phyloP scores from a whole-genome alignment of 2,888 invertebrate genomes.

The Stenichneumon culpator region DNA sequence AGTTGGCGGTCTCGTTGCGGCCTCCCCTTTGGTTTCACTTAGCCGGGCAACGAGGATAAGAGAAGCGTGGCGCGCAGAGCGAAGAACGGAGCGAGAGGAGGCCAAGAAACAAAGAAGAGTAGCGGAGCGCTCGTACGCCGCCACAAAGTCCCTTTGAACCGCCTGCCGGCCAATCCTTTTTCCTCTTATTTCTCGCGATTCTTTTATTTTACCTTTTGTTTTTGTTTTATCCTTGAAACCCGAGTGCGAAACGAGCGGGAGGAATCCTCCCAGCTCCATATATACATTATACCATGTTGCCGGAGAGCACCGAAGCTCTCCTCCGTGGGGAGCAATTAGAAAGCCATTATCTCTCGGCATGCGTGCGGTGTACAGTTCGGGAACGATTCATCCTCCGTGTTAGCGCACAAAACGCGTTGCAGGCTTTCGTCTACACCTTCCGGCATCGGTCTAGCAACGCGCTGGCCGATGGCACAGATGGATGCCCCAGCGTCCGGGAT shows the following conservation, averaged over 20 bases:
- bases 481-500: slow-evolving; percentile 61
- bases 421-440: slow-evolving; percentile 53
- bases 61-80: slow-evolving; percentile 6
- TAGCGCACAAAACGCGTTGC: neutral
- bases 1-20: slow-evolving; percentile 65
- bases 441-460: slow-evolving; percentile 41
- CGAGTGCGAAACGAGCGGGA: slow-evolving; percentile 58
- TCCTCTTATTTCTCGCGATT: slow-evolving; percentile 26
- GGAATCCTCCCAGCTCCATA: neutral
- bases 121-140: slow-evolving; percentile 43
- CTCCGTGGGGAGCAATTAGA: slow-evolving; percentile 76
- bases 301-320: slow-evolving; percentile 39
- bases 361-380: slow-evolving; percentile 53
- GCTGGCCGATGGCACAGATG: slow-evolving; percentile 49
- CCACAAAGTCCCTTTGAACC: slow-evolving; percentile 66
- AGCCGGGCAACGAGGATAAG: slow-evolving; percentile 40
- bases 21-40: slow-evolving; percentile 67
- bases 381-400: slow-evolving; percentile 19
- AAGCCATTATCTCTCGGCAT: slow-evolving; percentile 77
- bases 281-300: slow-evolving; percentile 34
- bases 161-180: slow-evolving; percentile 54
- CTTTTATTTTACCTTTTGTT: neutral
- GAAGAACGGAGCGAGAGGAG: slow-evolving; percentile 34
- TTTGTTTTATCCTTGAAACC: slow-evolving; percentile 39
- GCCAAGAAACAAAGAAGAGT: slow-evolving; percentile 49